These are phyloP conservation scores for Antrozous pallidus DNA, from an alignment of 2,797 vertebrate species.

Conservation along the genomic window DNA sequence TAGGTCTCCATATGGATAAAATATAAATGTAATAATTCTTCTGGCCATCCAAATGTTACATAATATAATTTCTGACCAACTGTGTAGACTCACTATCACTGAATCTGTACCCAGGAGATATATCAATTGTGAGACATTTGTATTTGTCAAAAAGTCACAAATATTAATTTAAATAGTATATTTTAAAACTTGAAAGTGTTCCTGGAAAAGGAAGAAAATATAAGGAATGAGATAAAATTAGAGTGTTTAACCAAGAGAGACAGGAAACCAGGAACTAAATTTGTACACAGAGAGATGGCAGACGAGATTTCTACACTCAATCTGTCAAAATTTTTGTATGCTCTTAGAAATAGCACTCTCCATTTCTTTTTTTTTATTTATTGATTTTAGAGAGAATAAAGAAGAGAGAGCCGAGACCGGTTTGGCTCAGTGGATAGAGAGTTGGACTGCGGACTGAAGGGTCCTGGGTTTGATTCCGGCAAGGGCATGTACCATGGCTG, in stretches of 20 bases:
- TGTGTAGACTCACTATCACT: background rate
- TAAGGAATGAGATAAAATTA: background rate
- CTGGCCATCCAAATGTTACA: background rate
- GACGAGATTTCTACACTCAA: background rate
- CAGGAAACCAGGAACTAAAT: background rate
- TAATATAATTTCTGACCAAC: background rate
- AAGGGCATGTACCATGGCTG: too few relatives aligned
- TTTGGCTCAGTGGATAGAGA: too few relatives aligned
- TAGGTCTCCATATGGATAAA: background rate
- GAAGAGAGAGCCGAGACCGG: too few relatives aligned
- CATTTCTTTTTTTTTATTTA: background rate
- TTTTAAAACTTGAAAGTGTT: background rate
- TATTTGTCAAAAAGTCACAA: slow-evolving; percentile 1
- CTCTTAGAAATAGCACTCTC: background rate
- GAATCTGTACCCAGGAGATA: background rate
- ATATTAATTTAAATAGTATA: background rate
- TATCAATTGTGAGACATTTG: background rate
- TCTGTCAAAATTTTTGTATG: background rate
- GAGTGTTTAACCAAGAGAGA: background rate
- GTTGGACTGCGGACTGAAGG: too few relatives aligned
- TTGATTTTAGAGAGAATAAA: background rate
- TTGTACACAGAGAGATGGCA: background rate
- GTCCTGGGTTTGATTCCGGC: too few relatives aligned
- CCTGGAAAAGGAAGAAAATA: background rate
- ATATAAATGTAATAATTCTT: background rate